Percentiles rank a stretch among this genome's conserved stretches.
Conservation (phyloP, 2,888 invertebrate species). For the Yponomeuta cagnagella region DNA sequence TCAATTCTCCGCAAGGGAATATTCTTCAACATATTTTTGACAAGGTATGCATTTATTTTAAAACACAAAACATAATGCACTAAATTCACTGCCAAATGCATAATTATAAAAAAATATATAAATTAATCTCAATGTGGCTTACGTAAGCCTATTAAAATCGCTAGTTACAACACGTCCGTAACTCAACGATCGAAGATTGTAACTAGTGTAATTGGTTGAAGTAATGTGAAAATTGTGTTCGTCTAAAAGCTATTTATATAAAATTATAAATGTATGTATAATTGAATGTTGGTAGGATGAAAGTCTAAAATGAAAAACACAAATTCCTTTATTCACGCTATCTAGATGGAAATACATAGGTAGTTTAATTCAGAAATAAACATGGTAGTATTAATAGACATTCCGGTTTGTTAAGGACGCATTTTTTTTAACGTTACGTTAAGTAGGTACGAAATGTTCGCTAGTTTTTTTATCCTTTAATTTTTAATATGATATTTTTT, state of each 20-base stretch:
- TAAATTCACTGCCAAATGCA: background rate
- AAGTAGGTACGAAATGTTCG: background rate
- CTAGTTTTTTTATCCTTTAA: too few species aligned
- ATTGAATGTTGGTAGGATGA: background rate
- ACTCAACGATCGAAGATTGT: background rate
- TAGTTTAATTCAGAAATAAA: background rate
- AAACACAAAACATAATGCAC: background rate
- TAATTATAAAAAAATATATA: background rate
- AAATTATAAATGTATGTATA: background rate
- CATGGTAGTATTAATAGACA: background rate
- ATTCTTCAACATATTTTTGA: too few species aligned
- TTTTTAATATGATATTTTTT: too few species aligned
- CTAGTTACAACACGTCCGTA: background rate
- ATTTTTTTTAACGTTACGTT: background rate
- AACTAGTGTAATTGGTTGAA: background rate
- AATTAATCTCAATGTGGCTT: background rate
- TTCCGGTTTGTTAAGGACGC: background rate
- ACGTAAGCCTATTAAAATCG: background rate
- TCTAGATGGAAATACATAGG: background rate
- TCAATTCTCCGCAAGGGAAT: too few species aligned
- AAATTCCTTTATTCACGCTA: background rate
- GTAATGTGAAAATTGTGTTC: background rate
- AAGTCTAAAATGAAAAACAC: background rate
- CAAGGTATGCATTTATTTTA: slow-evolving; percentile 14
- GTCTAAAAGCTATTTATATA: background rate